These are phyloP conservation scores for Alfaro cultratus DNA, from an alignment of 2,797 vertebrate species.

Conservation along the genomic window DNA sequence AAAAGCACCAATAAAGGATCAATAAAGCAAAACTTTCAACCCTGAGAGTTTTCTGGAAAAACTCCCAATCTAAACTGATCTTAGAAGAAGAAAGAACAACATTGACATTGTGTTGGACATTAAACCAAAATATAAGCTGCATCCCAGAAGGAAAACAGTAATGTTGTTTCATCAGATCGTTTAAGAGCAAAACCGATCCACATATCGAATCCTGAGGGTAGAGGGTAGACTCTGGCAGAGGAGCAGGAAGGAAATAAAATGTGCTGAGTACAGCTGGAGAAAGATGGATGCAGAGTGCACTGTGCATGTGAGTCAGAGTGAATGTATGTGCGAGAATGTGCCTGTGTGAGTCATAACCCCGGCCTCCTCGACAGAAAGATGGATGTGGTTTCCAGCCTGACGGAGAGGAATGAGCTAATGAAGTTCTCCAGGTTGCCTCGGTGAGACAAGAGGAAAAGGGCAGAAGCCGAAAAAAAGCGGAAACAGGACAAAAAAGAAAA, in stretches of 20 bases:
- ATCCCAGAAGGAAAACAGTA: constrained; percentile 37
- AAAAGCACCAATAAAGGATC: constrained; percentile 2
- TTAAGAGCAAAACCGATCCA: constrained; percentile 46
- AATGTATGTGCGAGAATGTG: constrained; percentile 22
- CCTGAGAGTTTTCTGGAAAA: constrained; percentile 49
- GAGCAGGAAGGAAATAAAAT: constrained; percentile 60
- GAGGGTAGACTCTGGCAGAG: constrained; percentile 63
- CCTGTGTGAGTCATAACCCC: constrained; percentile 69
- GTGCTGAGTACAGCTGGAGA: constrained; percentile 61
- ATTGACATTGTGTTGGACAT: constrained; percentile 59
- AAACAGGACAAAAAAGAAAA: constrained; percentile 17
- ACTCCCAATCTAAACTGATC: constrained; percentile 55
- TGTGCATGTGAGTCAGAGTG: constrained; percentile 31
- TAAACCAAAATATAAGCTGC: constrained; percentile 52
- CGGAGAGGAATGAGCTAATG: constrained; percentile 75
- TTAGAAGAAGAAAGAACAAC: constrained; percentile 43
- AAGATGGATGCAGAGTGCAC: constrained; percentile 58
- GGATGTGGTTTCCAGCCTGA: constrained; percentile 76
- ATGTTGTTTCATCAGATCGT: constrained; percentile 55
- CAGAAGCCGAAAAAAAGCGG: constrained; percentile 3
- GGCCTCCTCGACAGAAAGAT: constrained; percentile 68
- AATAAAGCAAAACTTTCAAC: constrained; percentile 23
- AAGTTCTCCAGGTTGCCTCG: constrained; percentile 71
- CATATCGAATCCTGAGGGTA: constrained; percentile 66
- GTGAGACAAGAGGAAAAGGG: constrained; percentile 45